These are phyloP conservation scores for Saccopteryx bilineata DNA, from an alignment of 2,113 vertebrate species.

Conservation along the genomic window DNA sequence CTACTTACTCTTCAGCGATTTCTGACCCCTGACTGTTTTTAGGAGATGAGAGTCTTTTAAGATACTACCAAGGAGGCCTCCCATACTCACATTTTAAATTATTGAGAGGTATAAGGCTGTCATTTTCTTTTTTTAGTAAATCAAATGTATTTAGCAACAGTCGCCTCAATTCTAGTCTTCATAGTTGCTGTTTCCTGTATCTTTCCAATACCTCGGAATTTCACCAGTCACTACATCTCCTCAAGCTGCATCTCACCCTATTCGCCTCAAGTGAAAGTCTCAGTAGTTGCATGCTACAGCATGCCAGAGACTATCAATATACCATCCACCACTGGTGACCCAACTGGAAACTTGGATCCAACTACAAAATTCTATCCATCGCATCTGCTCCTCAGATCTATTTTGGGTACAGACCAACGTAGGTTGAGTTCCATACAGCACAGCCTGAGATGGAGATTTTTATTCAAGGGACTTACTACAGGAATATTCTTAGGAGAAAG, in stretches of 20 bases:
- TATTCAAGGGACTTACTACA: not conserved
- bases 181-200: not conserved
- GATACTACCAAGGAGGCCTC: not conserved
- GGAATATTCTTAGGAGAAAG: not conserved
- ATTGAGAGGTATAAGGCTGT: constrained; percentile 5
- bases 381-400: not conserved
- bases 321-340: not conserved
- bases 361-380: not conserved
- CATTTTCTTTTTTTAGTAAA: constrained; percentile 68
- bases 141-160: not conserved
- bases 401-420: not conserved
- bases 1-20: not conserved
- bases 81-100: constrained; percentile 28
- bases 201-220: not conserved
- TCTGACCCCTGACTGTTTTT: not conserved
- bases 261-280: not conserved
- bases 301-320: not conserved
- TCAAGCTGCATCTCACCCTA: not conserved
- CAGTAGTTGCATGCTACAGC: not conserved
- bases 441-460: not conserved
- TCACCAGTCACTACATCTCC: not conserved
- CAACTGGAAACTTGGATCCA: not conserved
- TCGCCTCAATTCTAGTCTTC: constrained; percentile 26
- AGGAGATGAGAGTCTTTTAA: constrained; percentile 32
- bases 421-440: not conserved